Conservation (phyloP, 2,888 invertebrate genomes). For the Branchellion lobata region DNA sequence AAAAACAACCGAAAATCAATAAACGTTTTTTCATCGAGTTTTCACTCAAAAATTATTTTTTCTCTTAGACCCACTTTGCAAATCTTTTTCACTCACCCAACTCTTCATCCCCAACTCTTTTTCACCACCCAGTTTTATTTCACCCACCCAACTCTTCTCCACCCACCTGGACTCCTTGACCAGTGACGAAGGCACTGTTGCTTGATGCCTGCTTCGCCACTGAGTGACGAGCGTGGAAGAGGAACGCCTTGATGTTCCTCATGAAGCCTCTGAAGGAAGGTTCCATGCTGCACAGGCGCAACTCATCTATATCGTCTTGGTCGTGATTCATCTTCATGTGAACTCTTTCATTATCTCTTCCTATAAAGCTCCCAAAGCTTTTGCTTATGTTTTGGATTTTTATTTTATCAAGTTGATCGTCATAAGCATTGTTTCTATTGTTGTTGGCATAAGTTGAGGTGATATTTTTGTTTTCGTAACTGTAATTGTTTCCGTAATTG, state of each 20-base stretch:
- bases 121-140: no score
- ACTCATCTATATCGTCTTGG: not conserved
- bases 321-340: not conserved
- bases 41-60: no score
- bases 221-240: not conserved
- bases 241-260: not conserved
- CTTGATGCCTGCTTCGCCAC: not conserved
- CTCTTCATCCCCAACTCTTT: no score
- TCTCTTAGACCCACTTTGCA: no score
- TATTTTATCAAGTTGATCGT: not conserved
- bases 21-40: no score
- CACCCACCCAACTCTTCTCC: no score
- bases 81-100: no score
- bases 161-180: not conserved
- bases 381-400: not conserved
- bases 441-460: not conserved
- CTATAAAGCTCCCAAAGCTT: not conserved
- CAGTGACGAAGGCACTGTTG: not conserved
- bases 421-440: not conserved
- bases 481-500: slow-evolving; percentile 18
- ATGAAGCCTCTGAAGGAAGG: not conserved
- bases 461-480: slow-evolving; percentile 1
- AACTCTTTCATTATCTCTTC: not conserved
- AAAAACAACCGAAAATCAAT: no score
- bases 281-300: not conserved